Evolutionary conservation across 1,140 invertebrate species (phyloP), one percentile per base, ranked within the genome.

Genomic region (Drosophila ercepeae): DNA sequence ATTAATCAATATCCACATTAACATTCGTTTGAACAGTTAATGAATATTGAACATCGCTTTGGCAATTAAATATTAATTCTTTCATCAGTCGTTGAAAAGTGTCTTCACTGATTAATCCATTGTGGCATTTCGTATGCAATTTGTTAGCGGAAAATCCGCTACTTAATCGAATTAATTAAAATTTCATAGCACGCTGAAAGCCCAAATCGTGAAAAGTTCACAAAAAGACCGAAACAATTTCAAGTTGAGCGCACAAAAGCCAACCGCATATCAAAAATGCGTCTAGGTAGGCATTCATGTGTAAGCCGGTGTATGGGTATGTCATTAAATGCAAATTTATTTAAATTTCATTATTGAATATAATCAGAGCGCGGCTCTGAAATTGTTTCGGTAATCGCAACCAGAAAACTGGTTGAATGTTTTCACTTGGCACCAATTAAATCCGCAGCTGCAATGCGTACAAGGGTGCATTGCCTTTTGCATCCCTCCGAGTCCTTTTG

Each of bases 161-260:
- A 79, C 81, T 81, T 86, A 73, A 84, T 84, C 61, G 82, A 84
- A 84, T 86, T 84, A 86, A 84, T 84, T 79, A 79, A 73, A 86
- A 54, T 81, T 76, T 73, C 59, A 86, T 69, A 73, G 60, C 68
- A 69, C 84, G 48, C 46, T 59, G 45, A 59, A 75, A 57, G 51
- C 36, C 14, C 25, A 75, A 52, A 53, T 59, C 48, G 52, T 51
- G 46, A 53, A 67, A 65, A 55, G 42, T 42, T 23, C 39, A 45
- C 49, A 67, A 75, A 75, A 75, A 65, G 46, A 27, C 60, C 60
- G 53, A 74, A 75, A 75, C 70, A 74, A 74, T 74, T 74, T 74
- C 59, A 53, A 74, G 70, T 51, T 75, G 71, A 74, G 71, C 52
- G 70, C 59, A 74, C 70, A 75, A 74, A 74, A 75, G 70, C 70